Conservation (phyloP, 1,140 invertebrate species). For the Bombus pyrosoma region DNA sequence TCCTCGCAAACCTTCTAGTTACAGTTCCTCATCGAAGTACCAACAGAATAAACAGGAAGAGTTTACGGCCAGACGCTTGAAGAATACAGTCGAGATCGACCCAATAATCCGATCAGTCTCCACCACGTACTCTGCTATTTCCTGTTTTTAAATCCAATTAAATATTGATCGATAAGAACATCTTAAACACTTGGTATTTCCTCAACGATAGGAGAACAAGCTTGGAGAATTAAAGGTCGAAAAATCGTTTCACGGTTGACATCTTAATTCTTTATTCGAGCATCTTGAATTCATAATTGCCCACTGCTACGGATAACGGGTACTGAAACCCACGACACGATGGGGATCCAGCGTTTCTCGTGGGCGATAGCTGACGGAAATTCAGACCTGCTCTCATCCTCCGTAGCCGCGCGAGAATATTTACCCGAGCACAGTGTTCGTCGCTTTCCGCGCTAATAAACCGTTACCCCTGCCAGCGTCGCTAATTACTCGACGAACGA, state of each 20-base stretch:
- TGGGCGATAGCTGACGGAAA: constrained; percentile 63
- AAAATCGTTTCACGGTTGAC: no score
- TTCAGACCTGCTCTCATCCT: constrained; percentile 43
- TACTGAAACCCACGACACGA: constrained; percentile 17
- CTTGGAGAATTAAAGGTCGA: no score
- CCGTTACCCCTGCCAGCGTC: constrained; percentile 65
- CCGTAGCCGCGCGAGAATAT: constrained; percentile 65
- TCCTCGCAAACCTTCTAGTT: not conserved
- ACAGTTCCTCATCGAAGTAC: no score
- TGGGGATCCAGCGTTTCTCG: constrained; percentile 50
- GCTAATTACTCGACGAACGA: constrained; percentile 72
- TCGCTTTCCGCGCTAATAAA: constrained; percentile 74
- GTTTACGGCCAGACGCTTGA: not conserved
- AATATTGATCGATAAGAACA: not conserved
- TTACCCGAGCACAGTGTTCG: constrained; percentile 66
- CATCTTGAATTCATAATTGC: constrained; percentile 37
- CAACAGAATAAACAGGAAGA: no score
- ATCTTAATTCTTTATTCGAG: not conserved
- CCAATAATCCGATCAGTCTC: constrained; percentile 23
- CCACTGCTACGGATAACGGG: not conserved
- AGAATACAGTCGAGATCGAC: not conserved
- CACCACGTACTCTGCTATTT: no score
- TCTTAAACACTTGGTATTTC: not conserved
- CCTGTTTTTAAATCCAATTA: constrained; percentile 9
- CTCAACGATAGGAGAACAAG: not conserved